Evolutionary conservation across 92 coral and sea anemone species (phyloP), one percentile per base, ranked within the genome.

Genomic region (Porites lobata): DNA sequence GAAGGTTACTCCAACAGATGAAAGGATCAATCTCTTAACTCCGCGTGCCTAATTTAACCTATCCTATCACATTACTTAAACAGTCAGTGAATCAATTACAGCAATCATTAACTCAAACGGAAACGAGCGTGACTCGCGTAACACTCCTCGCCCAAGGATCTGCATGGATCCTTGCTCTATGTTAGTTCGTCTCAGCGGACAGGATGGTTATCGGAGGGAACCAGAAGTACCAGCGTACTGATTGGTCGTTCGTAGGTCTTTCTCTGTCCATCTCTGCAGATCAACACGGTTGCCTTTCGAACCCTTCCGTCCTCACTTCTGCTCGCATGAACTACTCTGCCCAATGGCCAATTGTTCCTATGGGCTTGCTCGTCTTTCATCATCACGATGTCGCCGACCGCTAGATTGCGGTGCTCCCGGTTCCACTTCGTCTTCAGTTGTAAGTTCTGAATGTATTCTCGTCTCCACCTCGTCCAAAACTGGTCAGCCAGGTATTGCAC

Each of bases 341-440:
- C 90, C 65, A 86, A 15, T 65, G 90, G 78, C 90, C 90, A 86
- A 12, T 86, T 69, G 69, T 86, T 86, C 22, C 90, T 54, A 43
- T 77, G 77, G 9, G 57, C 53, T 19, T 86, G 75, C 7, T 77
- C 83, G 38, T 86, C 90, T 62, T 77, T 86, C 56, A 77, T 21
- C 69, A 86, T 26, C 32, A 63, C 67, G 20, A 86, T 50, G 69
- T 86, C 85, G 67, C 85, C 90, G n/a, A 52, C 89, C 1, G 66
- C 52, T 59, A 87, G 73, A 69, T 86, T 77, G 17, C 18, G 75
- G n/a, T 51, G 47, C 14, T 65, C 58, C 17, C 59, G 65, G 15
- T 43, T 54, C 89, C 89, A 86, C 54, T 77, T 86, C 15, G 38
- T 65, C 72, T 71, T 65, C 62, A 20, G 12, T 67, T 86, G 89